Conservation (phyloP, 2,113 vertebrate genomes). For the Alexandromys fortis region DNA sequence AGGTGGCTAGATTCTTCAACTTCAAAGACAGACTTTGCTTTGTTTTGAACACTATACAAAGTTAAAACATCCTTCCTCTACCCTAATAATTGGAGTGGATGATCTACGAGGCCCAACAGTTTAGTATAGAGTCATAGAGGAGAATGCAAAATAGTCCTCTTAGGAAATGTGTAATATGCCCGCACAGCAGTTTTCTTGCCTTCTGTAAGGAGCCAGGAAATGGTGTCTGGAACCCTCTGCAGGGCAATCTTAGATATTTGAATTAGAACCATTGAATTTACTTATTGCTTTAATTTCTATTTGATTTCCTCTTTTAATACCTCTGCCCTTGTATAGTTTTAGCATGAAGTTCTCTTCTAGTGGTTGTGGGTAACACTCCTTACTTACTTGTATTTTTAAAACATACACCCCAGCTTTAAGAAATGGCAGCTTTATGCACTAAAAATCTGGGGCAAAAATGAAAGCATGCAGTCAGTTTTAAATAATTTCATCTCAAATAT, state of each 20-base stretch:
- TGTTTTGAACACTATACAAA: constrained; percentile 20
- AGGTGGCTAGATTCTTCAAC: constrained; percentile 6
- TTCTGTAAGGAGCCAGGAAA: constrained; percentile 67
- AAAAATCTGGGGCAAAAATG: not conserved
- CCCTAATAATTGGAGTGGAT: constrained; percentile 38
- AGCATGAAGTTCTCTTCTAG: constrained; percentile 56
- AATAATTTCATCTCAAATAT: constrained; percentile 20
- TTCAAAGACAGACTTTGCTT: not conserved
- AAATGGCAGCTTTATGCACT: not conserved
- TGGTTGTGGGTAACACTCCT: constrained; percentile 6
- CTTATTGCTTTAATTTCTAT: constrained; percentile 82
- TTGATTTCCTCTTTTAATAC: constrained; percentile 80
- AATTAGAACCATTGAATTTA: constrained; percentile 79
- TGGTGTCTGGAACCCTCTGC: constrained; percentile 61
- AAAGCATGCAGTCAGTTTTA: not conserved
- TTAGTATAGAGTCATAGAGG: not conserved
- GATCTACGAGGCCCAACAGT: constrained; percentile 35
- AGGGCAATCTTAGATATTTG: constrained; percentile 67
- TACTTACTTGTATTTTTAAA: constrained; percentile 50
- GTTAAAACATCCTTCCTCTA: constrained; percentile 47
- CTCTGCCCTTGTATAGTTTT: constrained; percentile 52
- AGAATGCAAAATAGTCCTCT: constrained; percentile 55
- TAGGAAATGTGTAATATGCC: constrained; percentile 60
- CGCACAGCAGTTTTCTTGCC: constrained; percentile 13
- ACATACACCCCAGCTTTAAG: not conserved